Base-by-base conservation (phyloP, 2,113 vertebrate species). In the Lepus americanus region DNA sequence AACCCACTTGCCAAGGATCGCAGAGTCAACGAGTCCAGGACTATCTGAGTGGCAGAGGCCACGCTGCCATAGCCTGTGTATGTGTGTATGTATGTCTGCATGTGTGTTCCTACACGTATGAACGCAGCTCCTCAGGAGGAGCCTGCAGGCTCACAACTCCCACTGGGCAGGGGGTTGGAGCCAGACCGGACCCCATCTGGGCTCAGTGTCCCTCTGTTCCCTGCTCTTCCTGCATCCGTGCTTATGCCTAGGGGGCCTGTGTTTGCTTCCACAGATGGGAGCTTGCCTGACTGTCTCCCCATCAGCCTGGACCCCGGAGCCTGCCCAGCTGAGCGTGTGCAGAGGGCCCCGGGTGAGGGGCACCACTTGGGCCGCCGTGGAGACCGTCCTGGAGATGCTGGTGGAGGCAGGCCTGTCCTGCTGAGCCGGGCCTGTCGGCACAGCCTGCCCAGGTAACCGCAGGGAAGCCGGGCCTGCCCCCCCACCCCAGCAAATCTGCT, bases 261-360 rank as follows among this genome's bases (percentile, higher is more conserved):
- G 87, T 96, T 98, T 98, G 59, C 93, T 70, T 98, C 73, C 72
- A 95, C 98, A 98, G 98, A 98, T 98, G 98, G 98, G 98, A 98
- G 98, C 98, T 98, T 98, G 97, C 97, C 97, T 93, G 95, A 96
- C 92, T 97, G 97, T 98, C 98, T 98, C 78, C 97, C 97, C 93
- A 80, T 96, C 53, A 95, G 98, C 97, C 98, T 98, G 98, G 98
- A 98, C 97, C 97, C 98, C 97, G 97, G 98, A 97, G 98, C 97
- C 97, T 90, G 79, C 80, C 97, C 98, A 96, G 94, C 95, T 95
- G 98, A 98, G 97, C 95, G 95, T 90, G 90, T 97, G 95, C 95
- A 96, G 61, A 92, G 81, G 92, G 93, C 96, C 98, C 97, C 88
- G 93, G 94, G 97, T 97, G 91, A 89, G 31, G 97, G 98, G 95